Conservation (phyloP, 2,888 invertebrate species). For the Machimus rusticus region DNA sequence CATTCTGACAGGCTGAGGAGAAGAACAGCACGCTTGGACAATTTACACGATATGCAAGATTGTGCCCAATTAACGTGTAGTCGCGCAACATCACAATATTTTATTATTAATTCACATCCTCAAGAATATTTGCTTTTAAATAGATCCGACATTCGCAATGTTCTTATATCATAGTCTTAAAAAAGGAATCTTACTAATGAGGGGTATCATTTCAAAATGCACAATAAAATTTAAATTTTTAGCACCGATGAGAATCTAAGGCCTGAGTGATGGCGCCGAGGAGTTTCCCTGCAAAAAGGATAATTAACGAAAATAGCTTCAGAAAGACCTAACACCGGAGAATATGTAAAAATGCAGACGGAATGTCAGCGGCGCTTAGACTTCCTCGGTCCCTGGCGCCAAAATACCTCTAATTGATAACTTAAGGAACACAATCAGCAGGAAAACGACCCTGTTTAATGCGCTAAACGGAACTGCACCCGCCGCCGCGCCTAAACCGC, state of each 20-base stretch:
- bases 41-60: not conserved
- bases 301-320: not conserved
- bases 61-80: not conserved
- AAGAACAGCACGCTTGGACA: not conserved
- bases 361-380: not conserved
- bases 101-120: not conserved
- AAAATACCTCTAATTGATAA: slow-evolving; percentile 31
- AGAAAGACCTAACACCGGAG: not conserved
- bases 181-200: not conserved
- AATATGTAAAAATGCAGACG: slow-evolving; percentile 31
- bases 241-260: not conserved
- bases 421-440: not conserved
- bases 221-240: not conserved
- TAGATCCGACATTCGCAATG: not conserved
- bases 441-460: not conserved
- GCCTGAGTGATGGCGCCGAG: not conserved
- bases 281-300: not conserved
- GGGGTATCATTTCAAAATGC: not conserved
- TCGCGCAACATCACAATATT: not conserved
- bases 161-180: not conserved
- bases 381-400: slow-evolving; percentile 23
- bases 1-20: slow-evolving; percentile 16
- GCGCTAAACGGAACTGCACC: not conserved
- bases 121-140: not conserved
- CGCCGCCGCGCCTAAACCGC: not conserved